A percentile compares a stretch with the other conserved stretches of the same genome.
These are phyloP conservation scores for Ladona fulva DNA, from an alignment of 1,140 invertebrate genomes.

Conservation along the genomic window DNA sequence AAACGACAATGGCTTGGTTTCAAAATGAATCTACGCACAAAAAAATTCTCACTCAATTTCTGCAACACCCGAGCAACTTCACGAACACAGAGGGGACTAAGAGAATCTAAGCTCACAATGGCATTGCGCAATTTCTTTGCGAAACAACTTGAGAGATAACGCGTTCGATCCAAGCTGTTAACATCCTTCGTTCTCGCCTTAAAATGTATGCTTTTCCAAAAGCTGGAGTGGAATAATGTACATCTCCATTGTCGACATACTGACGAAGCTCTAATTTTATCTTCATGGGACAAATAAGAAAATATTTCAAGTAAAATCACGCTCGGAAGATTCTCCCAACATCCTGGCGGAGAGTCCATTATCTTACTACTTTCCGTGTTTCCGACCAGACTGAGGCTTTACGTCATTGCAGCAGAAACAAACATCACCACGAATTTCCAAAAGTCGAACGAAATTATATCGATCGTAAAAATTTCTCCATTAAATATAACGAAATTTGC, in stretches of 20 bases:
- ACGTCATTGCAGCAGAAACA: constrained; percentile 8
- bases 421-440: not conserved
- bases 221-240: constrained; percentile 49
- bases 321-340: constrained; percentile 48
- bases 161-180: constrained; percentile 34
- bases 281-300: constrained; percentile 45
- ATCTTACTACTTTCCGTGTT: not conserved
- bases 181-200: constrained; percentile 35
- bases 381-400: not conserved
- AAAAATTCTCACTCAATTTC: constrained; percentile 28
- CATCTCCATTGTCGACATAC: constrained; percentile 52
- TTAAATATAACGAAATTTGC: too few relatives aligned
- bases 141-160: constrained; percentile 36
- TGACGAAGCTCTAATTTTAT: constrained; percentile 47
- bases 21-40: constrained; percentile 33
- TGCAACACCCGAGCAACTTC: constrained; percentile 29
- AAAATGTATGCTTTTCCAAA: constrained; percentile 43
- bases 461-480: too few relatives aligned
- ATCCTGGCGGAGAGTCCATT: constrained; percentile 23
- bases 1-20: constrained; percentile 35
- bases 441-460: too few relatives aligned
- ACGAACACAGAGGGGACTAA: constrained; percentile 33
- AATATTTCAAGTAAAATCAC: constrained; percentile 53
- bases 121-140: constrained; percentile 38
- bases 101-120: constrained; percentile 37